Conservation (phyloP, 2,888 invertebrate species). For the Euplexia lucipara region DNA sequence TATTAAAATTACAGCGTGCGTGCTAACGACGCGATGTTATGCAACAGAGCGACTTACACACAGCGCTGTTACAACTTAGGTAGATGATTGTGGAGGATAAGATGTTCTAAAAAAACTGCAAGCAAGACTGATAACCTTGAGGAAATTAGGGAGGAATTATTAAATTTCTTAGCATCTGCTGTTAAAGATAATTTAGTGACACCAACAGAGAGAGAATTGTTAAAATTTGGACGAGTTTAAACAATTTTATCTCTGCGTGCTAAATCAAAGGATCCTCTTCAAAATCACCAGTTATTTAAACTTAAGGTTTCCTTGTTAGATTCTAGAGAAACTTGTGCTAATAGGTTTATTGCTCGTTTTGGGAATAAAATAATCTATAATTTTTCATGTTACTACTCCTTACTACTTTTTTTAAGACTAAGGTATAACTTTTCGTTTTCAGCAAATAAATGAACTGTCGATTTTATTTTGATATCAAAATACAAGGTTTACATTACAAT, state of each 20-base stretch:
- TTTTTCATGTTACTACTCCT: background rate
- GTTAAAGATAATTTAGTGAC: background rate
- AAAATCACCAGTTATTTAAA: background rate
- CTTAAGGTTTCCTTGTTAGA: too few relatives aligned
- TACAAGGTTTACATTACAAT: background rate
- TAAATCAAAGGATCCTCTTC: background rate
- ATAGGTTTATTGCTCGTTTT: too few relatives aligned
- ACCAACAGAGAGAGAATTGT: background rate
- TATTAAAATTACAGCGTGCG: conserved; percentile 49
- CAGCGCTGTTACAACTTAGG: conserved; percentile 26
- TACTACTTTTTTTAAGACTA: background rate
- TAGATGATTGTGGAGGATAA: conserved; percentile 47
- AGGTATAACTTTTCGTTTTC: too few relatives aligned
- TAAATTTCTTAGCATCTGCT: background rate
- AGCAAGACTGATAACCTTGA: conserved; percentile 51
- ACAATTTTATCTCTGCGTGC: background rate
- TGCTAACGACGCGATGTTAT: conserved; percentile 45
- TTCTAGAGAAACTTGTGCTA: too few relatives aligned
- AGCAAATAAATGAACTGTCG: too few relatives aligned
- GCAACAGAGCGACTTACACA: conserved; percentile 30
- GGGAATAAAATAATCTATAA: too few relatives aligned
- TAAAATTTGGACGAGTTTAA: background rate
- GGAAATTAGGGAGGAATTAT: background rate
- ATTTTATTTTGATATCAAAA: background rate
- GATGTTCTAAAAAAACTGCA: conserved; percentile 58